Base-by-base conservation (phyloP, 2,888 invertebrate species). In the Plutella xylostella region DNA sequence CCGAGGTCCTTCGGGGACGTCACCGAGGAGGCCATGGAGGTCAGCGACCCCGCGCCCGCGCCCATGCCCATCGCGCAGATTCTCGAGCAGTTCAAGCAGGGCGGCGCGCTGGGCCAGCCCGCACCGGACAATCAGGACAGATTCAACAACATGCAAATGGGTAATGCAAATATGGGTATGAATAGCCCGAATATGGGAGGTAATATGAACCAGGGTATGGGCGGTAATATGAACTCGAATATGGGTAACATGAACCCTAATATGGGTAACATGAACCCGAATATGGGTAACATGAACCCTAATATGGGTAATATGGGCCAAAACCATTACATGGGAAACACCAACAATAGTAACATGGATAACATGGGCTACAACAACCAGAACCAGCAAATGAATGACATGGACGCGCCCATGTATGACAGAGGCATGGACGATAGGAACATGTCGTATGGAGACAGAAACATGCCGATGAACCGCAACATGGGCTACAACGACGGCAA, bases 1-100 rank as follows among this genome's bases (percentile, higher is more conserved):
- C 77, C 75, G 3, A 60, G 76, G 9, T 79, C 74, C 0, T 79
- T 79, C 48, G 80, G 80, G 7, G 82, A 83, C 48, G 45, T 58
- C 1, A 66, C 71, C 2, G 38, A 47, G 20, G 15, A 35, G 5
- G 14, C 43, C 9, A 18, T 12, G 15, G n/a, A n/a, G n/a, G 18
- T 30, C 11, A 17, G 4, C 17, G 6, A 33, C 4, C 35, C 15
- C 22, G 18, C 12, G 35, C 43, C 17, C n/a, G 35, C 12, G 25
- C 30, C 46, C 12, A 18, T 4, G 28, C 11, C 28, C 9, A 2
- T 12, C 9, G n/a, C 9, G 9, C 28, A 9, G 11, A 28, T 28
- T 9, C 28, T 28, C 4, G 28, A n/a, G n/a, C 28, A 28, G 20
- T 22, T 25, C 28, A 42, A 18, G 6, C 21, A 19, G 19, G 37